Evolutionary conservation across 2,888 invertebrate species (phyloP).

Genomic region (Phlogophora meticulosa): DNA sequence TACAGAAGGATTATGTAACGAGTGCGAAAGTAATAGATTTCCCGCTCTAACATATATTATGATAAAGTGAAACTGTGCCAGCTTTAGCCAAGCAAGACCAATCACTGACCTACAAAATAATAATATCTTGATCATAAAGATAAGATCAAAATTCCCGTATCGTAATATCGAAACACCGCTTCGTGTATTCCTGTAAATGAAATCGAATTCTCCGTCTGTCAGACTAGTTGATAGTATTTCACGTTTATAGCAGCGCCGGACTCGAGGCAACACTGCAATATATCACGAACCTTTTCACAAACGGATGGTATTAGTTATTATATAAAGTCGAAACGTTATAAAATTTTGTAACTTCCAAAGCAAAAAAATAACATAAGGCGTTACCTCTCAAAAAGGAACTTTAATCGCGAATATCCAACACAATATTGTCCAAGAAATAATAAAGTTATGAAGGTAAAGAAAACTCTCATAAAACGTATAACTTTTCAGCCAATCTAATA

Average conservation of each 20-base stretch:
- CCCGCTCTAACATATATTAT: too few relatives aligned
- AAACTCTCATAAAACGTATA: constrained; percentile 35
- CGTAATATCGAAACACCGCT: neutral
- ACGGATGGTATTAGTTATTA: neutral
- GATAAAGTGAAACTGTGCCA: too few relatives aligned
- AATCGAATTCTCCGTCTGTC: constrained; percentile 33
- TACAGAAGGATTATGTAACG: too few relatives aligned
- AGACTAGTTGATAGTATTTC: constrained; percentile 30
- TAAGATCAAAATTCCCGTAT: constrained; percentile 14
- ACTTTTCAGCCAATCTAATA: constrained; percentile 47
- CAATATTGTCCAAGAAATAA: constrained; percentile 44
- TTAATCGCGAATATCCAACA: constrained; percentile 15
- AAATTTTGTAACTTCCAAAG: neutral
- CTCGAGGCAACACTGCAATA: constrained; percentile 24
- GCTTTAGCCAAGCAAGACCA: too few relatives aligned
- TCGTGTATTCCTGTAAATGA: neutral
- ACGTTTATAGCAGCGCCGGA: neutral
- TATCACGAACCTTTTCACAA: constrained; percentile 19
- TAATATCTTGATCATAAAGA: neutral
- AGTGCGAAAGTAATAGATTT: too few relatives aligned
- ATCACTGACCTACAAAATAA: too few relatives aligned
- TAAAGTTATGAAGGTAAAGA: constrained; percentile 42
- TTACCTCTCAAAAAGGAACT: constrained; percentile 5
- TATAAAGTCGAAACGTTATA: too few relatives aligned
- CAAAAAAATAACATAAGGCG: neutral